Evolutionary conservation across 1,140 invertebrate species (phyloP).

Genomic region (Trichonephila clavipes): DNA sequence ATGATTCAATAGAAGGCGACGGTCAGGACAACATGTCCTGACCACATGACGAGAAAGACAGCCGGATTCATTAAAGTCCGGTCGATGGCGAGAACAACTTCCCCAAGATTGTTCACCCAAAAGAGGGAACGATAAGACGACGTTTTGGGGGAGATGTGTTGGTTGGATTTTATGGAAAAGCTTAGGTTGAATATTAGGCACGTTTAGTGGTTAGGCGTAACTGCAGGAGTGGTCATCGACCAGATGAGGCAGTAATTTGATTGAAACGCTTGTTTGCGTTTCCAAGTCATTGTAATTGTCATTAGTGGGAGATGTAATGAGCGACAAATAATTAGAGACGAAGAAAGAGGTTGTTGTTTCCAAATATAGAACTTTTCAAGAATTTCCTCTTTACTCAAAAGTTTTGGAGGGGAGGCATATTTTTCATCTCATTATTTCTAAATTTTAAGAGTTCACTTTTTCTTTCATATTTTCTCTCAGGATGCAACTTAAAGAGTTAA

Average conservation of each 20-base stretch:
- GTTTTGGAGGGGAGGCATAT: neutral
- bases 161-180: slow-evolving; percentile 7
- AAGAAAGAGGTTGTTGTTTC: neutral
- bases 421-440: neutral
- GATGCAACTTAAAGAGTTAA: too few species aligned
- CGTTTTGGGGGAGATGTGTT: neutral
- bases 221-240: neutral
- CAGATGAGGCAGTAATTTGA: slow-evolving; percentile 9
- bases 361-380: neutral
- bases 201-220: slow-evolving; percentile 19
- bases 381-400: neutral
- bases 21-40: slow-evolving; percentile 53
- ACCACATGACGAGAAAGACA: slow-evolving; percentile 51
- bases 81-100: slow-evolving; percentile 49
- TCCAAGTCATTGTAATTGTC: neutral
- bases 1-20: slow-evolving; percentile 47
- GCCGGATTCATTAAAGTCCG: slow-evolving; percentile 59
- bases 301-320: neutral
- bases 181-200: slow-evolving; percentile 27
- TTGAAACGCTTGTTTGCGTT: slow-evolving; percentile 23
- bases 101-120: slow-evolving; percentile 10
- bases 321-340: neutral
- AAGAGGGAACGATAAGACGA: slow-evolving; percentile 22
- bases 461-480: too few species aligned
- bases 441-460: too few species aligned